Evolutionary conservation across 2,888 invertebrate species (phyloP), one percentile per base, ranked within the genome.

Genomic region (Allacma fusca): DNA sequence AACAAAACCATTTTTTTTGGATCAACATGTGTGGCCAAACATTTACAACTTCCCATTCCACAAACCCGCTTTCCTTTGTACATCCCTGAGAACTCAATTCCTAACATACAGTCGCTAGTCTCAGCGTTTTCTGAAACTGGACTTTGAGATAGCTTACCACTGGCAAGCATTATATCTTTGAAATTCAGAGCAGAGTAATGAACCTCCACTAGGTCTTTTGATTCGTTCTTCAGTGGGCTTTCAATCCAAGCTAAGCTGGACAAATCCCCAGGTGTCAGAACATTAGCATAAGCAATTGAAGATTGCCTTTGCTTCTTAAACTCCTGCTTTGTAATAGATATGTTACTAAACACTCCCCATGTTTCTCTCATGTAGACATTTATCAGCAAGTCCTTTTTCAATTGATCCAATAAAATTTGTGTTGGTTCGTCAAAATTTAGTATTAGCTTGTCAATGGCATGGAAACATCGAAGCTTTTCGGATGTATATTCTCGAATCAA

Each of bases 241-340:
- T 95, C 96, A 86, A 98, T 94, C 98, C 95, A 98, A 85, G 91
- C 91, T 83, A 96, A 90, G 84, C 94, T 97, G 24, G 97, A 92
- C 83, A 99, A 90, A 88, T 99, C 98, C 77, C 98, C 98, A 85
- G 97, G 91, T 19, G 92, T 93, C 84, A 96, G 87, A 0, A 96
- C 93, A 88, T 98, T 98, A 73, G 98, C 93, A 88, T 96, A 98
- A 19, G 98, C 98, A 88, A 97, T 95, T 86, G 2, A 4, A 1
- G 23, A 2, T 16, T 9, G 44, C 19, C 44, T n/a, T n/a, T n/a
- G n/a, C n/a, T n/a, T n/a, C n/a, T n/a, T n/a, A 19, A 43, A 19
- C 81, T 21, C 68, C 23, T 88, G 80, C 65, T 90, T 88, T 12
- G 89, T 89, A 0, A 96, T 86, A 0, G 91, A 88, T 13, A 94